Base-by-base conservation (phyloP, 2,888 invertebrate species). In the Colostygia pectinataria region DNA sequence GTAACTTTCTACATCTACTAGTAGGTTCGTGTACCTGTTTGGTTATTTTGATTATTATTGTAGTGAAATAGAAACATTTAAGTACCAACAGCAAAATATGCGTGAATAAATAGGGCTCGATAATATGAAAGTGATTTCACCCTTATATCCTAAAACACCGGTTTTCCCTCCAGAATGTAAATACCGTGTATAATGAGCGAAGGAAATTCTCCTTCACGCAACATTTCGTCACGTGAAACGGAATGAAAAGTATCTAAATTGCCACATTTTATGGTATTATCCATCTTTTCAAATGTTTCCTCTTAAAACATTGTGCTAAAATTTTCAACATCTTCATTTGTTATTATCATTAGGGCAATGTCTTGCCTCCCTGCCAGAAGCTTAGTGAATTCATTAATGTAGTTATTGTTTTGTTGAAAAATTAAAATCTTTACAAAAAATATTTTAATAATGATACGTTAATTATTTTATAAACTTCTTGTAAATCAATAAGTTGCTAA, bases 241-340 rank as follows among this genome's bases (percentile, higher is more conserved):
- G 23, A 57, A 59, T 50, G 56, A 53, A 63, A 59, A 63, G 54
- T 65, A 63, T 57, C 57, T 57, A 59, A 61, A 61, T 59, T 54
- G 54, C 51, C 50, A 61, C 55, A 57, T 56, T 57, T 46, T 41
- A 47, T 39, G 48, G 40, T 38, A 39, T 40, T 50, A 53, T 56
- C 52, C 41, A 36, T 51, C 39, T 54, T 55, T 43, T 44, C n/a
- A 18, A 39, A 38, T 37, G 37, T 42, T 49, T 42, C 31, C 31
- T 38, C 23, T 28, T 25, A 13, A 47, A 40, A 40, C 34, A 46
- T n/a, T 34, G 28, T 46, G 33, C 14, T 28, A 8, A 39, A 40
- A 45, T 28, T 40, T 39, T 39, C 33, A 46, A 28, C 39, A 34
- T 40, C 15, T 39, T 33, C 23, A 20, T 32, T 45, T 24, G 38